phyloP scores from a whole-genome alignment of 2,797 vertebrate species.

The Chloroceryle amazona region DNA sequence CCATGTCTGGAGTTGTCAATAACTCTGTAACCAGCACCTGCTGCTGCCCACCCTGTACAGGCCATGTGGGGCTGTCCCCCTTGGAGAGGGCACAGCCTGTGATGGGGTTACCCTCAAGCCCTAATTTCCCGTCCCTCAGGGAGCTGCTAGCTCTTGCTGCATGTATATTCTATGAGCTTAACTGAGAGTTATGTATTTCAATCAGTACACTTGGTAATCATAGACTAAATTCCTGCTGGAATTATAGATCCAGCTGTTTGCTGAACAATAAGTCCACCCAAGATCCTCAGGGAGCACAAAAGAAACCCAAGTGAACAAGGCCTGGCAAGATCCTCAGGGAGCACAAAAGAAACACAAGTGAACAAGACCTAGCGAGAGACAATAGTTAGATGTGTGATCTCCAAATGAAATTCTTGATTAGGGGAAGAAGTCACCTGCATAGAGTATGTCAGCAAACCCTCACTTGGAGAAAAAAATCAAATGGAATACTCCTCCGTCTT shows the following conservation, averaged over 20 bases:
- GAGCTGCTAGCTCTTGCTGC: not conserved
- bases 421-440: not conserved
- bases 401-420: not conserved
- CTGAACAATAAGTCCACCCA: not conserved
- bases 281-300: not conserved
- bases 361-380: not conserved
- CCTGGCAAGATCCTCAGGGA: not conserved
- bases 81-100: not conserved
- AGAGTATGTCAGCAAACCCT: not conserved
- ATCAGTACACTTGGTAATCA: not conserved
- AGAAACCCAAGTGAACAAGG: not conserved
- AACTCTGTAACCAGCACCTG: not conserved
- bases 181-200: not conserved
- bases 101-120: accelerated
- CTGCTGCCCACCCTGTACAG: not conserved
- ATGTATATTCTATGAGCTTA: not conserved
- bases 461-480: not conserved
- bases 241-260: not conserved
- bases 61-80: accelerated
- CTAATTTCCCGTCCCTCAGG: not conserved
- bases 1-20: accelerated
- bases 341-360: not conserved
- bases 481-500: not conserved
- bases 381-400: not conserved
- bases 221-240: not conserved